These are phyloP conservation scores for Cassiopea xamachana DNA, from an alignment of 30 jellyfish, hydroid and myxozoan species.

Conservation along the genomic window DNA sequence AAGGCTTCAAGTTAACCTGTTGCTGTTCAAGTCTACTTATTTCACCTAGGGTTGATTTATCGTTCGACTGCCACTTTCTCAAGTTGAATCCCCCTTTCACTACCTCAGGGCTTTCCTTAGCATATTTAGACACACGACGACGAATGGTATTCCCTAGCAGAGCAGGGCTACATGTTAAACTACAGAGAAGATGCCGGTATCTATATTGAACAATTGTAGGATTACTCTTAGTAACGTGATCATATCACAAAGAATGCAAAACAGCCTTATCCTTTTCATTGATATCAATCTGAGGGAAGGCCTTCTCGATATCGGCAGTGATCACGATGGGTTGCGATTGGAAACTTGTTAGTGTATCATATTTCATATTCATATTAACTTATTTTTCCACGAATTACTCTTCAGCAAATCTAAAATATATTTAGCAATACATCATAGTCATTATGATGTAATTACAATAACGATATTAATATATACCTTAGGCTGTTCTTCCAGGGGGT, in stretches of 20 bases:
- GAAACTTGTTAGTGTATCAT: conserved; percentile 11
- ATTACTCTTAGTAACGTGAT: conserved; percentile 19
- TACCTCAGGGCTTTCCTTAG: conserved; percentile 12
- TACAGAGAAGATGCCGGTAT: conserved; percentile 18
- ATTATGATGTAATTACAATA: too few species aligned
- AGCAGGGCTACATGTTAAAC: conserved; percentile 28
- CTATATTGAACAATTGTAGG: conserved; percentile 18
- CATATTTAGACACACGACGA: conserved; percentile 19
- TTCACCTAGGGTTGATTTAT: conserved; percentile 18
- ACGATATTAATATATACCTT: too few species aligned
- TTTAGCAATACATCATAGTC: too few species aligned
- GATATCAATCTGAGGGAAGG: conserved; percentile 34
- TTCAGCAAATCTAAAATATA: too few species aligned
- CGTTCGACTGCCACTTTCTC: conserved; percentile 74
- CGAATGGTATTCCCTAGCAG: conserved; percentile 40
- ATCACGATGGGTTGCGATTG: conserved; percentile 12
- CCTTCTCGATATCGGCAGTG: conserved; percentile 47
- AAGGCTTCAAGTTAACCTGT: not conserved
- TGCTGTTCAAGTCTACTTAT: conserved; percentile 11
- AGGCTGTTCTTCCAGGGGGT: too few species aligned
- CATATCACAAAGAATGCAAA: conserved; percentile 41
- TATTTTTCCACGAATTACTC: not conserved
- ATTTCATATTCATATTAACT: not conserved
- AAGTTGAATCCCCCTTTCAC: conserved; percentile 71
- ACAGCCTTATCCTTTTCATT: conserved; percentile 31